Conservation (phyloP, 2,888 invertebrate species). For the Holacanthella duospinosa region DNA sequence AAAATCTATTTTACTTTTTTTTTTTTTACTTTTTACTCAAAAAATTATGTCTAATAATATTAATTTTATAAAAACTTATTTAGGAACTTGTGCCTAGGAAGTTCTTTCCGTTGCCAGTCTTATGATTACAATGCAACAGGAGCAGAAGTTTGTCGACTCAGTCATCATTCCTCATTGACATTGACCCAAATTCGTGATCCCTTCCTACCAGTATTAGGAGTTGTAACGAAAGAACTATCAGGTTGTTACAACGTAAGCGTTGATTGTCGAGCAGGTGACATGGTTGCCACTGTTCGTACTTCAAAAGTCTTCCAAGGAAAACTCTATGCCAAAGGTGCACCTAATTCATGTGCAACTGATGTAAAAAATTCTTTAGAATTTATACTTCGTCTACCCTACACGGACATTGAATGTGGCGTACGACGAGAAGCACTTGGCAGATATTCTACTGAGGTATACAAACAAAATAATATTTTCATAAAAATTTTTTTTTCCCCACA, state of each 20-base stretch:
- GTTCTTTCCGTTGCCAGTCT: constrained; percentile 82
- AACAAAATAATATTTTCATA: no score
- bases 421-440: constrained; percentile 76
- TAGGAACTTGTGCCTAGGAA: constrained; percentile 72
- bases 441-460: constrained; percentile 69
- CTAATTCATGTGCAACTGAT: constrained; percentile 82
- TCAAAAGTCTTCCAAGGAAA: constrained; percentile 87
- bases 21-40: no score
- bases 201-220: constrained; percentile 79
- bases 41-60: no score
- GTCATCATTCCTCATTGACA: constrained; percentile 81
- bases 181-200: constrained; percentile 82
- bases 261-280: constrained; percentile 81
- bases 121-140: constrained; percentile 90
- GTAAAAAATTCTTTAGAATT: constrained; percentile 80
- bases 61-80: no score
- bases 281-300: constrained; percentile 84
- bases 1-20: no score
- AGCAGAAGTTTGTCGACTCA: constrained; percentile 82
- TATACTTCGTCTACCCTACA: constrained; percentile 82
- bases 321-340: constrained; percentile 87
- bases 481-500: no score
- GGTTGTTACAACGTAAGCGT: constrained; percentile 91
- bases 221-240: constrained; percentile 80
- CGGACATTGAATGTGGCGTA: constrained; percentile 84